phyloP scores from a whole-genome alignment of 2,888 invertebrate species.

The Drosophila rellima region DNA sequence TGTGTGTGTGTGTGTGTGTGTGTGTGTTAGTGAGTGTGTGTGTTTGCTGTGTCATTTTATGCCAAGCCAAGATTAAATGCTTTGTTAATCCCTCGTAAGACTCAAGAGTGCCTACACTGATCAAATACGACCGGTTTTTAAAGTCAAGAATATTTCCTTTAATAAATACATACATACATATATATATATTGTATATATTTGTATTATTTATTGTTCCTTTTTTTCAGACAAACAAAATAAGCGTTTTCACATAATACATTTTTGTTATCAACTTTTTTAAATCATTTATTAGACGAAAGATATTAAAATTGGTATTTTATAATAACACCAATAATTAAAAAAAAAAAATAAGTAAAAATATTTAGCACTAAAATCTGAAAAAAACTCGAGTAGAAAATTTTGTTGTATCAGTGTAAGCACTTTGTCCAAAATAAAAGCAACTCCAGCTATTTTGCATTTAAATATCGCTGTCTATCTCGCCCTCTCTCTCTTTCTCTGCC shows the following conservation, averaged over 20 bases:
- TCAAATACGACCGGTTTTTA: not conserved
- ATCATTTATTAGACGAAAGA: too few species aligned
- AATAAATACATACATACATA: too few species aligned
- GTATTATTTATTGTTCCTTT: too few species aligned
- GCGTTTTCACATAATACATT: too few species aligned
- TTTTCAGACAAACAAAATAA: too few species aligned
- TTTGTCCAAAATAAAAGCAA: conserved; percentile 51
- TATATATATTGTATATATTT: too few species aligned
- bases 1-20: conserved; percentile 32
- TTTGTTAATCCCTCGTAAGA: conserved; percentile 70
- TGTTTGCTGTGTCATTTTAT: conserved; percentile 55
- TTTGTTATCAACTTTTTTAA: too few species aligned
- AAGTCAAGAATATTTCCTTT: not conserved
- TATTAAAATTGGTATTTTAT: too few species aligned
- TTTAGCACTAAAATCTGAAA: too few species aligned
- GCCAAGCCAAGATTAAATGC: conserved; percentile 74
- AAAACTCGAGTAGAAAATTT: not conserved
- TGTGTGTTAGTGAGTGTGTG: conserved; percentile 19
- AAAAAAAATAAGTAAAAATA: not conserved
- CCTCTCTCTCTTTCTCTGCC: not conserved
- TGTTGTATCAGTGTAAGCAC: conserved; percentile 21
- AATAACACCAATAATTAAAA: not conserved
- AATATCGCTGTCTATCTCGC: not conserved
- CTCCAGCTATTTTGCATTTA: conserved; percentile 30
- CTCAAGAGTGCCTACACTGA: conserved; percentile 34